Conservation (phyloP, 64 coral and sea anemone species). For the Dendronephthya gigantea region DNA sequence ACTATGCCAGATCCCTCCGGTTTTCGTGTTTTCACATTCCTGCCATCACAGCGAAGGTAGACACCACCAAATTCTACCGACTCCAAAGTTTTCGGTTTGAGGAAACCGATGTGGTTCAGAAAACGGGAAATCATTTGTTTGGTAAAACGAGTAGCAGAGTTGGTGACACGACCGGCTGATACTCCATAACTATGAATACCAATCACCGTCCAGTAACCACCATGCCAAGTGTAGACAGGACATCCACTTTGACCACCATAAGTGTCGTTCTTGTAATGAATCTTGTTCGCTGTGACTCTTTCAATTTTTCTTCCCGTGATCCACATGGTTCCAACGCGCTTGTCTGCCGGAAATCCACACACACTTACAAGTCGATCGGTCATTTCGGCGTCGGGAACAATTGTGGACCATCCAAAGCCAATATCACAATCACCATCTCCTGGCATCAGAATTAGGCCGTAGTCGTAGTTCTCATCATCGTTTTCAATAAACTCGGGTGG, state of each 20-base stretch:
- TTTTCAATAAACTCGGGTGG: too few relatives aligned
- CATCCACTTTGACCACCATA: conserved; percentile 33
- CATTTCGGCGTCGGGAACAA: conserved; percentile 12
- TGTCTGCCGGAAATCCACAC: conserved; percentile 24
- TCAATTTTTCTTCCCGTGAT: conserved; percentile 9
- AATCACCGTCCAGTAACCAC: conserved; percentile 37
- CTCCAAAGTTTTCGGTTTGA: conserved; percentile 10
- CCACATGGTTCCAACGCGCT: conserved; percentile 25
- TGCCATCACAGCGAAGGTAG: conserved; percentile 38
- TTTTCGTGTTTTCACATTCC: not conserved
- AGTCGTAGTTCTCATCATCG: too few relatives aligned
- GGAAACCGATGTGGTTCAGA: conserved; percentile 31
- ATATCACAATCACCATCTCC: too few relatives aligned
- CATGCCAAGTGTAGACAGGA: conserved; percentile 39
- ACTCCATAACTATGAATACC: conserved; percentile 28
- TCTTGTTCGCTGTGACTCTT: not conserved
- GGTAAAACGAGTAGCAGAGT: conserved; percentile 41
- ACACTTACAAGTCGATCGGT: conserved; percentile 31
- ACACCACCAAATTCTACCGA: conserved; percentile 28
- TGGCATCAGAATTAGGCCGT: too few relatives aligned
- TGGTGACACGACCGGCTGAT: conserved; percentile 8
- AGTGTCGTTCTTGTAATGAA: conserved; percentile 34
- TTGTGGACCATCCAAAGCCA: conserved; percentile 46
- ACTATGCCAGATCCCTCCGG: conserved; percentile 15
- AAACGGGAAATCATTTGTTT: conserved; percentile 31